Evolutionary conservation across 2,888 invertebrate genomes (phyloP).

Genomic region (Celastrina argiolus): DNA sequence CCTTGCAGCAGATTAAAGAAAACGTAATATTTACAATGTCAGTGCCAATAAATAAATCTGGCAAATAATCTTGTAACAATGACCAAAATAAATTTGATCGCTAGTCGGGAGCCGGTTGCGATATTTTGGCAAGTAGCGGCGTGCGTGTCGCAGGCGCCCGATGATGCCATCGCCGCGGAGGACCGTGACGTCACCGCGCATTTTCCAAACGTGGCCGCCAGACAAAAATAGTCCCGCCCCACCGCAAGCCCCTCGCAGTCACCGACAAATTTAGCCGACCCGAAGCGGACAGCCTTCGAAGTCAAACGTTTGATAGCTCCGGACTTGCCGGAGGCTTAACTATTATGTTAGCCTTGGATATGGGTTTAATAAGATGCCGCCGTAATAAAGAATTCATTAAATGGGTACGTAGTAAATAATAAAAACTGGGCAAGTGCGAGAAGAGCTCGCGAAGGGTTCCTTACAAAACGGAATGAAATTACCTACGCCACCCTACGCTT

Average conservation of each 20-base stretch:
- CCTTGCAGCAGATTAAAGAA: conserved; percentile 1
- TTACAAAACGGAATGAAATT: too few relatives aligned
- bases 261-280: conserved; percentile 68
- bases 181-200: conserved; percentile 73
- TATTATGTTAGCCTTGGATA: conserved; percentile 24
- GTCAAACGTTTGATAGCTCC: conserved; percentile 35
- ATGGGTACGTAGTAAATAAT: neutral
- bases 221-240: conserved; percentile 76
- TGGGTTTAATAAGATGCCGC: conserved; percentile 12
- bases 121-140: conserved; percentile 73
- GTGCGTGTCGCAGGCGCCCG: conserved; percentile 69
- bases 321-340: conserved; percentile 27
- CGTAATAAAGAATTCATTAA: neutral
- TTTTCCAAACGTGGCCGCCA: conserved; percentile 78
- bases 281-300: conserved; percentile 38
- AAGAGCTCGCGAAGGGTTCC: too few relatives aligned
- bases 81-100: conserved; percentile 72
- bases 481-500: too few relatives aligned
- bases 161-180: conserved; percentile 76
- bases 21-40: conserved; percentile 3
- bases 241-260: conserved; percentile 66
- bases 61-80: conserved; percentile 49
- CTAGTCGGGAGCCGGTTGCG: conserved; percentile 53
- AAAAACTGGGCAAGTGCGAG: too few relatives aligned
- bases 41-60: conserved; percentile 25